A percentile compares a stretch with the other conserved stretches of the same genome.
These are phyloP conservation scores for Antennarius striatus DNA, from an alignment of 2,113 vertebrate species.

Conservation along the genomic window DNA sequence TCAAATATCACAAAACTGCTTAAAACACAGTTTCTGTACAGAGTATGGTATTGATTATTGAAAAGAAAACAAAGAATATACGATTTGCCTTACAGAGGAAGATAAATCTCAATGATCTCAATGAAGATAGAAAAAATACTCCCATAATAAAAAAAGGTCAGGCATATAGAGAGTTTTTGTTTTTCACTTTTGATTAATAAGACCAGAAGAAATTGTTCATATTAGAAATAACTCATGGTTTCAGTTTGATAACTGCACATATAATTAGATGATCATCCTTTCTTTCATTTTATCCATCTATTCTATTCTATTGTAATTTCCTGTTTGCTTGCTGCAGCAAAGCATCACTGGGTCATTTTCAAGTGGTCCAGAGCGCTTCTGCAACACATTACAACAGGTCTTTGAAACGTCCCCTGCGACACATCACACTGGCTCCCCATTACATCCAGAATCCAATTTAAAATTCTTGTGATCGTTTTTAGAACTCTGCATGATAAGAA, in stretches of 20 bases:
- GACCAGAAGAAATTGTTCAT: background rate
- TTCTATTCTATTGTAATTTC: background rate
- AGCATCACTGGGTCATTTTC: background rate
- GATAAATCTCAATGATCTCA: too few species aligned
- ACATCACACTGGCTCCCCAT: background rate
- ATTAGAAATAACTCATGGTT: background rate
- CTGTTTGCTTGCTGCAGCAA: background rate
- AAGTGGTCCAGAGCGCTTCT: too few species aligned
- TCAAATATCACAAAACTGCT: too few species aligned
- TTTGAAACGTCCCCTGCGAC: background rate
- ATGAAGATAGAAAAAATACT: too few species aligned
- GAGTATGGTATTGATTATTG: too few species aligned
- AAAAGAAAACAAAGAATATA: too few species aligned
- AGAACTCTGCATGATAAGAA: background rate
- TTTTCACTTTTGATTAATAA: too few species aligned
- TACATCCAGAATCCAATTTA: background rate
- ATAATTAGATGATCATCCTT: background rate
- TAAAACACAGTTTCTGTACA: too few species aligned
- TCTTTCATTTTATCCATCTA: background rate
- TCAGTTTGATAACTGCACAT: background rate
- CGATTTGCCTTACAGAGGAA: too few species aligned
- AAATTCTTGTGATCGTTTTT: background rate
- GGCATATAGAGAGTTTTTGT: too few species aligned
- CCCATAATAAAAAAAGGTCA: too few species aligned
- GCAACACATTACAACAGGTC: background rate